Evolutionary conservation across 2,113 vertebrate species (phyloP), one percentile per base, ranked within the genome.

Genomic region (Perccottus glenii): DNA sequence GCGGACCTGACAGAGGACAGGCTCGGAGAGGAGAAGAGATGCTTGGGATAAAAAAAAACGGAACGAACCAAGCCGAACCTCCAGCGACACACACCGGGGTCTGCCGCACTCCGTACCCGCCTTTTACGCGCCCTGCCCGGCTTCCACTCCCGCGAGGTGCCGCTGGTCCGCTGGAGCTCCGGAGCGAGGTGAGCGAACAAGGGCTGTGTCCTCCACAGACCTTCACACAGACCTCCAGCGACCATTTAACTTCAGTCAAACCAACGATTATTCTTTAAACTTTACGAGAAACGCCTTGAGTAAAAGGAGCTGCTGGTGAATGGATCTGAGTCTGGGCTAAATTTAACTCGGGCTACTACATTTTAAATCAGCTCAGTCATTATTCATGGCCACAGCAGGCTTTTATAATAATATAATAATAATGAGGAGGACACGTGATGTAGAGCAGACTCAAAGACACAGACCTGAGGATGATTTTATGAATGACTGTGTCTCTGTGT

Each of bases 1-100:
- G 69, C 65, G 63, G 77, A 77, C 75, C 63, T 66, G 69, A 70
- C 3, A 15, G 84, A 71, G 50, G 66, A 64, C 75, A 60, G 42
- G 64, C 8, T 65, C n/a, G 56, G 45, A n/a, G 47, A 32, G 67
- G 49, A 74, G 46, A 55, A 60, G 61, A 35, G 60, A 73, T 38
- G 65, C 70, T 61, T 38, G 19, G 40, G 65, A 81, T 85, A 85
- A 78, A 75, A 73, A n/a, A 58, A 36, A 53, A 27, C 32, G 11
- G 14, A 35, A 35, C 51, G 32, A 53, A 14, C 27, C 32, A 33
- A 35, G 11, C 51, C 11, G 32, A 53, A 53, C 32, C 27, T 36
- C 12, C 11, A 53, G 5, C 2, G 11, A 7, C 51, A 27, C 11
- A 27, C 10, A 14, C 51, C 1, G 32, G 32, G 11, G 5, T 11